phyloP scores from a whole-genome alignment of 2,113 vertebrate genomes.

The Struthio camelus region DNA sequence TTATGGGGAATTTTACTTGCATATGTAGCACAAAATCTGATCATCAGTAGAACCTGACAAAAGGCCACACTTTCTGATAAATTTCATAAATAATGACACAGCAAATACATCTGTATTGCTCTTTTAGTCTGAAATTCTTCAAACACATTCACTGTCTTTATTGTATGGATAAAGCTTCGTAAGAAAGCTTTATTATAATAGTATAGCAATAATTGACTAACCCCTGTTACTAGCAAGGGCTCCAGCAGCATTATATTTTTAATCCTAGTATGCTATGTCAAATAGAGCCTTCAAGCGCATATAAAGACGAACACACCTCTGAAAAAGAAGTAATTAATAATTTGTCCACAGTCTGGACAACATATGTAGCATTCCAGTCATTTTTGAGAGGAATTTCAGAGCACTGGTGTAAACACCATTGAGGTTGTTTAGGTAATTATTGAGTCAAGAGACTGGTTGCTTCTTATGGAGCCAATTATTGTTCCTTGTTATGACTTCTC shows the following conservation, averaged over 20 bases:
- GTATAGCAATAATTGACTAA: not conserved
- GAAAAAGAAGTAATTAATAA: not conserved
- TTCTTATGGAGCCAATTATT: not conserved
- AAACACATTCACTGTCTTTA: not conserved
- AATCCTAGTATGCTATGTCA: not conserved
- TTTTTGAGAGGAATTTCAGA: not conserved
- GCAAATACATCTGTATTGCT: not conserved
- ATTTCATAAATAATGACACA: not conserved
- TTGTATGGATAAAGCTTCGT: not conserved
- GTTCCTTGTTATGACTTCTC: not conserved
- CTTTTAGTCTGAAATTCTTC: not conserved
- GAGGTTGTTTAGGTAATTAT: not conserved
- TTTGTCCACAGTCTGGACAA: not conserved
- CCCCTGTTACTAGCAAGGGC: not conserved
- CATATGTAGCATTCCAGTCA: not conserved
- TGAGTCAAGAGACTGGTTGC: not conserved
- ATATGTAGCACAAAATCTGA: not conserved
- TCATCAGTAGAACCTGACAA: not conserved
- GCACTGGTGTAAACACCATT: not conserved
- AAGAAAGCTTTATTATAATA: not conserved
- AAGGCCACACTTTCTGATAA: not conserved
- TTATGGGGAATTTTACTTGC: not conserved
- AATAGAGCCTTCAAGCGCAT: not conserved
- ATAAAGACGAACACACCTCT: not conserved
- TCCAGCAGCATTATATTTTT: not conserved